phyloP scores from a whole-genome alignment of 2,113 vertebrate genomes.

The Australoheros scitulus region DNA sequence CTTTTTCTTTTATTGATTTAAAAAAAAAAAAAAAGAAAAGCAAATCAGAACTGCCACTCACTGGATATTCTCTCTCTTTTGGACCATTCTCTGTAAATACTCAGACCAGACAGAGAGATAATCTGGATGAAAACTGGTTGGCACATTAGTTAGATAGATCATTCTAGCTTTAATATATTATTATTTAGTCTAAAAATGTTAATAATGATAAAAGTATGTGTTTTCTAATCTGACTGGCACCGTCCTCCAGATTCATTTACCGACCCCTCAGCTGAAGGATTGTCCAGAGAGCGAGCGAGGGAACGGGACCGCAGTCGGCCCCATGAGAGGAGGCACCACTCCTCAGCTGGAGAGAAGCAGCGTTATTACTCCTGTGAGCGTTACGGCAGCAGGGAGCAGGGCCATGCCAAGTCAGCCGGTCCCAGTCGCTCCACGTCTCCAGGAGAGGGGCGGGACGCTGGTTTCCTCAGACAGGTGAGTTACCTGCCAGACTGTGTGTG shows the following conservation, averaged over 20 bases:
- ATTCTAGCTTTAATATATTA: too few species aligned
- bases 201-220: not conserved
- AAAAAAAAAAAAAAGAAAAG: not conserved
- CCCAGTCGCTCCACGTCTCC: slow-evolving; percentile 90
- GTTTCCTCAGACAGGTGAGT: slow-evolving; percentile 86
- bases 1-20: not conserved
- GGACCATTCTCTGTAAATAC: not conserved
- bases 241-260: slow-evolving; percentile 48
- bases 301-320: slow-evolving; percentile 91
- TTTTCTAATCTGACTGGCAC: not conserved
- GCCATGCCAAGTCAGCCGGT: slow-evolving; percentile 83
- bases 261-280: slow-evolving; percentile 68
- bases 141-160: too few species aligned
- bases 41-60: not conserved
- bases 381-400: slow-evolving; percentile 87
- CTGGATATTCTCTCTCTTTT: not conserved
- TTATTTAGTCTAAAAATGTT: too few species aligned
- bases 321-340: slow-evolving; percentile 92
- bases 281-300: slow-evolving; percentile 82
- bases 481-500: not conserved
- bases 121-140: too few species aligned
- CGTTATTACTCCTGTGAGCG: slow-evolving; percentile 96
- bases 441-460: slow-evolving; percentile 81
- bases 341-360: slow-evolving; percentile 87
- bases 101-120: too few species aligned